These are phyloP conservation scores for Poeciliopsis presidionis DNA, from an alignment of 2,797 vertebrate genomes.

Conservation along the genomic window DNA sequence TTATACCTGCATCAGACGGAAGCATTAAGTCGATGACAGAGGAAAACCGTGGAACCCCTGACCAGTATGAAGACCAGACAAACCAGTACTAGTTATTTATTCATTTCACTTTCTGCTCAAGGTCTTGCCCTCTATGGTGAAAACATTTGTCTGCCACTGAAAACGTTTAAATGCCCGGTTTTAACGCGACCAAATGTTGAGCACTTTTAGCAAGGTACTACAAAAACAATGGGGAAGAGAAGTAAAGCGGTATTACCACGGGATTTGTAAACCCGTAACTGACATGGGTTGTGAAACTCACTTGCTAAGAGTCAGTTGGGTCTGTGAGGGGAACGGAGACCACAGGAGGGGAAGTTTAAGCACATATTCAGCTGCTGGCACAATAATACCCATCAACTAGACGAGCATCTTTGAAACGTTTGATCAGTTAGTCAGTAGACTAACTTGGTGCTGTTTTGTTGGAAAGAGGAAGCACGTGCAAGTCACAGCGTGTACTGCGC, in stretches of 20 bases:
- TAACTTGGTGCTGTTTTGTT: background rate
- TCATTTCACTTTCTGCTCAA: background rate
- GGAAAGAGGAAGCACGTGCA: constrained; percentile 56
- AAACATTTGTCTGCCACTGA: background rate
- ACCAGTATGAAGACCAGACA: background rate
- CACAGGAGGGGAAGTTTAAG: background rate
- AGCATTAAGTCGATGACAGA: background rate
- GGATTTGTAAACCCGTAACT: background rate
- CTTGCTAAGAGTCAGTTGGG: background rate
- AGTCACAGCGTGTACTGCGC: background rate
- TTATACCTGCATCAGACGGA: constrained; percentile 42
- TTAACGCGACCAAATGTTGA: background rate
- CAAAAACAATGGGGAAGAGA: background rate
- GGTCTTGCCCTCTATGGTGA: background rate
- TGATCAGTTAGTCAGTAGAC: background rate
- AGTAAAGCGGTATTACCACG: background rate
- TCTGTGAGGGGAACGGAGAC: background rate
- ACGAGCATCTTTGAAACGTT: background rate
- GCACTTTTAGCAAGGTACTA: background rate
- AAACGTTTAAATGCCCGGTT: background rate
- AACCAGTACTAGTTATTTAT: background rate
- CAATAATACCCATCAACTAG: background rate
- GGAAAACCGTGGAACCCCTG: background rate
- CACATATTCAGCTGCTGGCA: background rate
- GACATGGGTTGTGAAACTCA: background rate